Conservation (phyloP, 2,888 invertebrate genomes). For the Drosophila prostipennis region DNA sequence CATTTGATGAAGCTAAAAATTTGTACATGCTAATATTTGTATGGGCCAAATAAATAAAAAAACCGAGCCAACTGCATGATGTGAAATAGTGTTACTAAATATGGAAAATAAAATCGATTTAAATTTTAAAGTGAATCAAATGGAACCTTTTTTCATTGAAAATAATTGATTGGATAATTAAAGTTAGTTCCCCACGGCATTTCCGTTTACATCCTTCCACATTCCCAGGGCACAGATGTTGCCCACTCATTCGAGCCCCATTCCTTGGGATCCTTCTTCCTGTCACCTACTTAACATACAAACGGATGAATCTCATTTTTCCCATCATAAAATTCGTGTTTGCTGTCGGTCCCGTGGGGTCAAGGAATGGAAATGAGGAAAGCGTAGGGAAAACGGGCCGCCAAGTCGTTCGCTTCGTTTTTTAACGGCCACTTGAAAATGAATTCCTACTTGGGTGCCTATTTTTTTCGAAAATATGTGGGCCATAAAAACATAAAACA, state of each 20-base stretch:
- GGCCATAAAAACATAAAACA: slow-evolving; percentile 75
- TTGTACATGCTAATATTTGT: not conserved
- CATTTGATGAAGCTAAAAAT: not conserved
- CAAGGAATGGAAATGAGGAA: slow-evolving; percentile 33
- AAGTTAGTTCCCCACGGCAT: not conserved
- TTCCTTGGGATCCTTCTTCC: slow-evolving; percentile 37
- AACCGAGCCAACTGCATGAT: not conserved
- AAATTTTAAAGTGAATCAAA: not conserved
- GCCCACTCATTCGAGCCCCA: slow-evolving; percentile 11
- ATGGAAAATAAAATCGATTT: not conserved
- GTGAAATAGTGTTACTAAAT: not conserved
- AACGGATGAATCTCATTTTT: slow-evolving; percentile 39
- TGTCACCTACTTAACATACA: slow-evolving; percentile 61
- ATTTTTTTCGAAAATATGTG: slow-evolving; percentile 56
- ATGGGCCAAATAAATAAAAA: not conserved
- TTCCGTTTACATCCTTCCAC: slow-evolving; percentile 17
- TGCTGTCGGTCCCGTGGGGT: slow-evolving; percentile 62
- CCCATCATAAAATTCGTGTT: slow-evolving; percentile 53
- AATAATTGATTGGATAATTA: not conserved
- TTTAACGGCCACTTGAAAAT: slow-evolving; percentile 69
- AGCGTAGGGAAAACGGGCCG: slow-evolving; percentile 11
- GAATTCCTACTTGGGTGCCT: slow-evolving; percentile 41
- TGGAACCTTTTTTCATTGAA: not conserved
- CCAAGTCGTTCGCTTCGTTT: slow-evolving; percentile 55
- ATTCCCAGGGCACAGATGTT: slow-evolving; percentile 25